Evolutionary conservation across 2,888 invertebrate genomes (phyloP), one percentile per base, ranked within the genome.

Genomic region (Heliconius cydno): DNA sequence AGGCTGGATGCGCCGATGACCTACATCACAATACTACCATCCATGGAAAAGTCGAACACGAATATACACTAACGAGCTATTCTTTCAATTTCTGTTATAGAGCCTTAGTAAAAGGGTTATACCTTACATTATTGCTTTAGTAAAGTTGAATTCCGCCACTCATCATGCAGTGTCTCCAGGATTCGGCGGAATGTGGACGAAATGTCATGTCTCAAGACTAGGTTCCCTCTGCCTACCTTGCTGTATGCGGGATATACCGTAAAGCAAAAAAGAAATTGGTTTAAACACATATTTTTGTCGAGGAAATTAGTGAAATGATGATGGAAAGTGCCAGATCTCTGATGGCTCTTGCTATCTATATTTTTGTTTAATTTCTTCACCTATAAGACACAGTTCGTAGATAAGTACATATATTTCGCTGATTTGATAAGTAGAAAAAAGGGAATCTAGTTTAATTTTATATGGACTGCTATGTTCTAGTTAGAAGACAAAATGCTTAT

Each of bases 1-100:
- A 93, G 92, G 88, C 86, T 84, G 82, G 85, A 85, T 90, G 90
- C 91, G 85, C 87, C 86, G 88, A 90, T 92, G 93, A 92, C 93
- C 93, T 92, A 93, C 86, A 92, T 83, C 82, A 88, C 89, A 89
- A 87, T 86, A 84, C 83, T 70, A 70, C 25, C 70, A 70, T 73
- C 13, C 80, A 71, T 79, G 78, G 78, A 76, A 83, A 81, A 81
- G 71, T 81, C 28, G 38, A 79, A 75, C 79, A 67, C 68, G 74
- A 68, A 77, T 75, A 57, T 65, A 52, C 52, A 66, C 66, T 79
- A 79, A 60, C 10, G n/a, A 60, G 60, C n/a, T n/a, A n/a, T 60
- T 60, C 60, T n/a, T 60, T n/a, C 60, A 12, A 12, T 60, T n/a
- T 22, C 60, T 60, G 12, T n/a, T 60, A 9, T 4, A 60, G 60